phyloP scores from a whole-genome alignment of 2,113 vertebrate species.

The Rhinolophus ferrumequinum region DNA sequence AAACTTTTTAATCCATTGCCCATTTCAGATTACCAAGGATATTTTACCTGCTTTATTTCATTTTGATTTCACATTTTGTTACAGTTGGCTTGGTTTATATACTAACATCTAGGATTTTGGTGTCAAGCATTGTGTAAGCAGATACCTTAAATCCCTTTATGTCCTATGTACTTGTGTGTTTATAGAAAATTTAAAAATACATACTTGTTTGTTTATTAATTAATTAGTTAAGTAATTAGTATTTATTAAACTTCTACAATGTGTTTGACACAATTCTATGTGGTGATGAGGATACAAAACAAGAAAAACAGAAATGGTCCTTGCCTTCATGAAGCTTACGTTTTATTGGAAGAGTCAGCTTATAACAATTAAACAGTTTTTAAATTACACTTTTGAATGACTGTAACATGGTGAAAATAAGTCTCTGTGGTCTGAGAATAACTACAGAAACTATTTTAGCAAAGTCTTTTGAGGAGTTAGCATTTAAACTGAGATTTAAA shows the following conservation, averaged over 20 bases:
- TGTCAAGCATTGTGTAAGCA: background rate
- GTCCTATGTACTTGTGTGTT: background rate
- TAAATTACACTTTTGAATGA: background rate
- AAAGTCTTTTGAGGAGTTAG: background rate
- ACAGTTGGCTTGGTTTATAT: background rate
- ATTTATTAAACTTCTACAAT: background rate
- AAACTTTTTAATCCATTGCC: background rate
- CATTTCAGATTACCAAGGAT: background rate
- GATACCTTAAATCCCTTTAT: background rate
- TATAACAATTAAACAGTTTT: slow-evolving; percentile 9
- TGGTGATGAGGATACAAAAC: background rate
- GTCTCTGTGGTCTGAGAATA: background rate
- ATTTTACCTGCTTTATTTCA: background rate
- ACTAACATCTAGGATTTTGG: background rate
- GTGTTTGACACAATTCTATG: background rate
- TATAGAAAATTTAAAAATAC: slow-evolving; percentile 8
- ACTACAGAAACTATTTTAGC: background rate
- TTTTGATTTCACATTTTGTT: background rate
- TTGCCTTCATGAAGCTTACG: background rate
- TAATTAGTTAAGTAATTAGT: slow-evolving; percentile 16
- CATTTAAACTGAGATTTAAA: slow-evolving; percentile 35
- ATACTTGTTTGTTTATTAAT: background rate
- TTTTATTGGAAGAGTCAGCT: background rate
- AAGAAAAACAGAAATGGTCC: background rate
- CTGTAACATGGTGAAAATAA: background rate